Conservation (phyloP, 2,113 vertebrate species). For the Macroglossus sobrinus region DNA sequence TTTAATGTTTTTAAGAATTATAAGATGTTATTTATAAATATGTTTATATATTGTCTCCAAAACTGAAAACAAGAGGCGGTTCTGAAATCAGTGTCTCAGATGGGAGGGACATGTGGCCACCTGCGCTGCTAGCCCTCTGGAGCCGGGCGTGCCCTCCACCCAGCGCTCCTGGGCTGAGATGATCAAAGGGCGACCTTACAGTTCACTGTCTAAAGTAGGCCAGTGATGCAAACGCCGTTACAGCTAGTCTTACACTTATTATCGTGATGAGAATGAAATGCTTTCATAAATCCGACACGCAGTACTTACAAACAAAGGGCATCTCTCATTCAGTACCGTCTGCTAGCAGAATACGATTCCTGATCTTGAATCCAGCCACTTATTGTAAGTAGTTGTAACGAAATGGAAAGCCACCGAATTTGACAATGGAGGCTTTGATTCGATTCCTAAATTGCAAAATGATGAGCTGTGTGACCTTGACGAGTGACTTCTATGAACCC, state of each 20-base stretch:
- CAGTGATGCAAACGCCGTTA: not conserved
- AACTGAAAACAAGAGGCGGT: not conserved
- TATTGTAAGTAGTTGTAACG: not conserved
- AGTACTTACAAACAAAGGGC: not conserved
- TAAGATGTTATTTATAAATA: not conserved
- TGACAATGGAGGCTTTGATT: not conserved
- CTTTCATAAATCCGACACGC: not conserved
- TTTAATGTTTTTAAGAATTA: not conserved
- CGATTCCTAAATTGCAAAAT: not conserved
- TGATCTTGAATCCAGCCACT: not conserved
- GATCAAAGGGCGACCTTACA: not conserved
- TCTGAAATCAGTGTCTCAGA: not conserved
- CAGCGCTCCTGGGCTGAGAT: not conserved
- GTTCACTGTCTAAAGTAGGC: not conserved
- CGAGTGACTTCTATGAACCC: not conserved
- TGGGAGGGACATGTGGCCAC: not conserved
- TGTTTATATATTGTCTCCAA: not conserved
- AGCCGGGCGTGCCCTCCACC: not conserved
- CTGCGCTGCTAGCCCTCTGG: not conserved
- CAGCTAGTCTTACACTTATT: not conserved
- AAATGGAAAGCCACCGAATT: not conserved
- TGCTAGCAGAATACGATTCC: not conserved
- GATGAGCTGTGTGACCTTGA: not conserved
- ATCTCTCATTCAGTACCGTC: not conserved
- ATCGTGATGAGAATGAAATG: not conserved